Evolutionary conservation across 2,797 vertebrate genomes (phyloP), one percentile per base, ranked within the genome.

Genomic region (Rhadinocentrus ornatus): DNA sequence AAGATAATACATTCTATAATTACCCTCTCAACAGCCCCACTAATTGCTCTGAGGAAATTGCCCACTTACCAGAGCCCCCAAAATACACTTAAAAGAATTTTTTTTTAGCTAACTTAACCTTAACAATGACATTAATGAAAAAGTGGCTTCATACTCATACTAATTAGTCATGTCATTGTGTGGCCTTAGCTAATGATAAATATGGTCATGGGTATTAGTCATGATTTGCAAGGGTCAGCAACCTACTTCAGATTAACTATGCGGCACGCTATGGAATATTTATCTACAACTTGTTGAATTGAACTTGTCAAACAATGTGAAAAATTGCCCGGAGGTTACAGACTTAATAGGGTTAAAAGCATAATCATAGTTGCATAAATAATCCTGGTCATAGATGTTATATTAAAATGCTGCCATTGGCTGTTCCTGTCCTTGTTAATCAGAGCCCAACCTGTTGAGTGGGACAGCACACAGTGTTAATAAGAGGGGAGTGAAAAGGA

Each of bases 381-480:
- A 50, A 66, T 73, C 41, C 55, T 7, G 6, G 41, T 66, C 39
- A 20, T 62, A 37, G 61, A 53, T 63, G 46, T 74, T 64, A 29
- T 46, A 73, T 75, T 44, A 66, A 80, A 72, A 75, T 20, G 26
- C 35, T 67, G 66, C 74, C 77, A 62, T 80, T 60, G 63, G 31
- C 50, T 48, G 4, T 59, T 73, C 11, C 26, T 79, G 78, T 86
- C 34, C 69, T 69, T 60, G 34, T 78, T 84, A 75, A 71, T 64
- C 87, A 99, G 98, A 99, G 86, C 98, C 98, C 64, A 99, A 99
- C 90, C 93, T 99, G 87, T 85, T 99, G 87, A 99, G 97, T 64
- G 97, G 98, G 80, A 99, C 98, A 54, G 97, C 98, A 73, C 98
- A 99, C 90, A 99, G 98, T 60, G 97, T 99, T 81, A 99, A 98